phyloP scores from a whole-genome alignment of 2,113 vertebrate genomes.

The Trochalopteron elliotii region DNA sequence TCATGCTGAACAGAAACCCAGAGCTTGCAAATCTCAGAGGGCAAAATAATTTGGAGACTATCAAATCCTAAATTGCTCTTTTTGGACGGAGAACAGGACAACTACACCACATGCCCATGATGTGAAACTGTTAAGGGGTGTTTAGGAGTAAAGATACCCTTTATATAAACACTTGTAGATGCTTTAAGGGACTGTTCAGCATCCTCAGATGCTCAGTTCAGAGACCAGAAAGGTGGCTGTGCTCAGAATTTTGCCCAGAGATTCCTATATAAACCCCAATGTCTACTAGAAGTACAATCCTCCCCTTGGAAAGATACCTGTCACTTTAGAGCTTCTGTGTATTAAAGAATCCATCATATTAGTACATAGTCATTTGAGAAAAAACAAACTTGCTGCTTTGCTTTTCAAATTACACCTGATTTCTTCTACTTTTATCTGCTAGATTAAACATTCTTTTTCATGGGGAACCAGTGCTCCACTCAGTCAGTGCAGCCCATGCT shows the following conservation, averaged over 20 bases:
- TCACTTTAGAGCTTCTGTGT: neutral
- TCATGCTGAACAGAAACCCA: neutral
- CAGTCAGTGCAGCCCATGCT: neutral
- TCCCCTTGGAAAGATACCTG: neutral
- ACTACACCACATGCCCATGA: fast-evolving
- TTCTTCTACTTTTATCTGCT: constrained; percentile 8
- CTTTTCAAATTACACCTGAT: neutral
- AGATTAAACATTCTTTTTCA: constrained; percentile 1
- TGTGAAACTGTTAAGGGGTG: neutral
- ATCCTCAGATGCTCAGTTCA: neutral
- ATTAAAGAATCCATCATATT: neutral
- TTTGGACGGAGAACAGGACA: neutral
- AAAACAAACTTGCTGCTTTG: neutral
- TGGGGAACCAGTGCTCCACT: neutral
- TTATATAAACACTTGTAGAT: neutral
- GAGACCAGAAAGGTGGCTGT: neutral
- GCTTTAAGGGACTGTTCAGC: neutral
- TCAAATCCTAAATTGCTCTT: neutral
- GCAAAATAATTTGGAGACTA: neutral
- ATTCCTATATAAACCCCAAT: neutral
- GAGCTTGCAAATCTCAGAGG: neutral
- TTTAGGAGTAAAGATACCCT: neutral
- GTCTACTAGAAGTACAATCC: neutral
- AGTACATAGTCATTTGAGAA: neutral
- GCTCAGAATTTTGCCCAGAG: neutral